phyloP scores from a whole-genome alignment of 2,113 vertebrate species.

The Syngnathus typhle region DNA sequence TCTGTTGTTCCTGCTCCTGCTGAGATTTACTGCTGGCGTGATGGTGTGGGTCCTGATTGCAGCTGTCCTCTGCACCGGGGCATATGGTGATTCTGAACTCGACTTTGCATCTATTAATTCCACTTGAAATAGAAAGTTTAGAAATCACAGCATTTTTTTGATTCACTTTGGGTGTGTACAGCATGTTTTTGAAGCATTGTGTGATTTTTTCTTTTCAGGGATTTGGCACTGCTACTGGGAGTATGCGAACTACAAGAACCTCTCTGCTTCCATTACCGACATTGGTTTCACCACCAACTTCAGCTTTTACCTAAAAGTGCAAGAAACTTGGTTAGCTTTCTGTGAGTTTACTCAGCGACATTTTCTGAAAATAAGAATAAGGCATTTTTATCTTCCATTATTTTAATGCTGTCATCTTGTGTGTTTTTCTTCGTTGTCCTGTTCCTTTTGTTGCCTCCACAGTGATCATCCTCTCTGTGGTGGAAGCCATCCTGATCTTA shows the following conservation, averaged over 20 bases:
- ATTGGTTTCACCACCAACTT: slow-evolving; percentile 78
- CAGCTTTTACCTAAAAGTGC: slow-evolving; percentile 71
- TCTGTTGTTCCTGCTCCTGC: slow-evolving; percentile 79
- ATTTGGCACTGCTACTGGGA: slow-evolving; percentile 85
- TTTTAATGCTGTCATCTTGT: not conserved
- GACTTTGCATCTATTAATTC: not conserved
- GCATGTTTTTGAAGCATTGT: not conserved
- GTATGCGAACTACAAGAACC: slow-evolving; percentile 61
- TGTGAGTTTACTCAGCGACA: slow-evolving; percentile 64
- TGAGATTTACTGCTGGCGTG: slow-evolving; percentile 76
- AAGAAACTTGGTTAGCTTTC: slow-evolving; percentile 85
- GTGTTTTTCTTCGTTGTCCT: not conserved
- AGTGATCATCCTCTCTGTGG: slow-evolving; percentile 78
- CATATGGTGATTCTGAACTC: slow-evolving; percentile 69
- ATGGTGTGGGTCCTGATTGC: slow-evolving; percentile 80
- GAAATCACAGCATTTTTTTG: not conserved
- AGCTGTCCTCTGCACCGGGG: slow-evolving; percentile 73
- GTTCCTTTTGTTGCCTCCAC: slow-evolving; percentile 3
- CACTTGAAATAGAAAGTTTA: not conserved
- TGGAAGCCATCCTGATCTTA: slow-evolving; percentile 75
- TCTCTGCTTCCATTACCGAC: slow-evolving; percentile 53
- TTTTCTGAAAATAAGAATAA: not conserved
- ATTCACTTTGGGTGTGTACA: not conserved
- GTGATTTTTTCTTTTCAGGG: slow-evolving; percentile 51
- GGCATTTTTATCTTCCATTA: not conserved